Evolutionary conservation across 2,797 vertebrate genomes (phyloP).

Genomic region (Meriones psammophilus): DNA sequence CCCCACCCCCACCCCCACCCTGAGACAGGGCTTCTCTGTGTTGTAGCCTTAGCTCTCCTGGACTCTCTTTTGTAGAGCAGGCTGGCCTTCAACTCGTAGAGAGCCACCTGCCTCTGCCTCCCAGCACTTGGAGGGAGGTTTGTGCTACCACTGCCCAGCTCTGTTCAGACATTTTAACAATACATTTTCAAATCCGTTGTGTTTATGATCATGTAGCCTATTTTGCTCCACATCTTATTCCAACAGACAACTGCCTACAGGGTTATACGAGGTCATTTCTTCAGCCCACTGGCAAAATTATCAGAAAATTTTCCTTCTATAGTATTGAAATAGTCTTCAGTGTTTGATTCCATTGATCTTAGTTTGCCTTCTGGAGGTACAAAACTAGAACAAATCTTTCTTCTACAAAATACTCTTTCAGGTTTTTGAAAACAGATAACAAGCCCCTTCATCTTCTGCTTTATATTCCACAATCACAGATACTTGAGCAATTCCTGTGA

Average conservation of each 20-base stretch:
- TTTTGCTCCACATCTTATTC: background rate
- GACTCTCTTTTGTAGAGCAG: no score
- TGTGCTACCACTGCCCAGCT: no score
- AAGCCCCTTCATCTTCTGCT: slow-evolving; percentile 37
- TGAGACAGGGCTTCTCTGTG: no score
- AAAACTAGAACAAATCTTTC: slow-evolving; percentile 1
- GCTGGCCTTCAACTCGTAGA: no score
- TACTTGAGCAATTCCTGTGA: slow-evolving; percentile 16
- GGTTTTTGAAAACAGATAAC: slow-evolving; percentile 22
- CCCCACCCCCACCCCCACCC: no score
- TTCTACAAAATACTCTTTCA: slow-evolving; percentile 49
- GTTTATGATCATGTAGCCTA: background rate
- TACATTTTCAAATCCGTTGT: slow-evolving; percentile 19
- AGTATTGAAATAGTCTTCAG: background rate
- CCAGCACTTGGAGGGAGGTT: no score
- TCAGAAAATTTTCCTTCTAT: slow-evolving; percentile 10
- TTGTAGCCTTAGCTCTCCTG: no score
- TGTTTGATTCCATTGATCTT: slow-evolving; percentile 55
- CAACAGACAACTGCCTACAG: background rate
- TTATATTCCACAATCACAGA: slow-evolving; percentile 6
- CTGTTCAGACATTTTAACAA: slow-evolving; percentile 1
- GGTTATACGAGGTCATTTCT: background rate
- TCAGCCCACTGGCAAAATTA: background rate
- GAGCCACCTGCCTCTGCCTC: no score
- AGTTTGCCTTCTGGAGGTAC: slow-evolving; percentile 14